phyloP scores from a whole-genome alignment of 2,113 vertebrate genomes.

The Carassius gibelio region DNA sequence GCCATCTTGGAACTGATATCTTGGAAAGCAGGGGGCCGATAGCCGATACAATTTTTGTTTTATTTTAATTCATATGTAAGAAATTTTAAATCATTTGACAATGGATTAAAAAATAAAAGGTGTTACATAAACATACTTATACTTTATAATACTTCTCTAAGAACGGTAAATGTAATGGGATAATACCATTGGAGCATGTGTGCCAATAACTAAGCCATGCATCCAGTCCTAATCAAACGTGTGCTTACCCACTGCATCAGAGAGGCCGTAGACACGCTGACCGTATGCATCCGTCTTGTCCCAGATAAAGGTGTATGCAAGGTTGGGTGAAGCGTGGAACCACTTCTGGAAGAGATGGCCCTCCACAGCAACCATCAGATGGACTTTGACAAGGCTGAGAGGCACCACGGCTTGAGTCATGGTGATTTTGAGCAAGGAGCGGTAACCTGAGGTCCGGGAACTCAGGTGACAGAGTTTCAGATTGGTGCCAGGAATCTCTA shows the following conservation, averaged over 20 bases:
- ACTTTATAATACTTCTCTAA: no score
- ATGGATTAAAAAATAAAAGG: no score
- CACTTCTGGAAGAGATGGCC: constrained; percentile 98
- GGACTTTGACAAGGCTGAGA: constrained; percentile 94
- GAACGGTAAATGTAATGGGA: background rate
- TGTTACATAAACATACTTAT: no score
- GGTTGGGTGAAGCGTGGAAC: constrained; percentile 94
- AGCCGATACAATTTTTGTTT: no score
- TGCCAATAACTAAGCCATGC: background rate
- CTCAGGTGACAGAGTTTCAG: constrained; percentile 95
- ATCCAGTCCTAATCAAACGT: background rate
- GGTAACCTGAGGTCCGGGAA: constrained; percentile 91
- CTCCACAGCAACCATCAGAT: constrained; percentile 97
- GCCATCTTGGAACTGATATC: no score
- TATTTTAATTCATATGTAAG: no score
- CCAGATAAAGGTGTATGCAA: constrained; percentile 98
- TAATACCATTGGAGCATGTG: background rate
- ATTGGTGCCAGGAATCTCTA: constrained; percentile 89
- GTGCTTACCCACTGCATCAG: constrained; percentile 92
- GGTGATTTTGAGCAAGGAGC: constrained; percentile 93
- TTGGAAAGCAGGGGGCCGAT: no score
- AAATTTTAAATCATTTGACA: no score
- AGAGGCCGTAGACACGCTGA: constrained; percentile 93
- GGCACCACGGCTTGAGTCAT: constrained; percentile 95
- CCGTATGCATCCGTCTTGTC: constrained; percentile 97